Percentiles rank a stretch among this genome's conserved stretches.
phyloP scores from a whole-genome alignment of 2,113 vertebrate species.

The Cheilinus undulatus region DNA sequence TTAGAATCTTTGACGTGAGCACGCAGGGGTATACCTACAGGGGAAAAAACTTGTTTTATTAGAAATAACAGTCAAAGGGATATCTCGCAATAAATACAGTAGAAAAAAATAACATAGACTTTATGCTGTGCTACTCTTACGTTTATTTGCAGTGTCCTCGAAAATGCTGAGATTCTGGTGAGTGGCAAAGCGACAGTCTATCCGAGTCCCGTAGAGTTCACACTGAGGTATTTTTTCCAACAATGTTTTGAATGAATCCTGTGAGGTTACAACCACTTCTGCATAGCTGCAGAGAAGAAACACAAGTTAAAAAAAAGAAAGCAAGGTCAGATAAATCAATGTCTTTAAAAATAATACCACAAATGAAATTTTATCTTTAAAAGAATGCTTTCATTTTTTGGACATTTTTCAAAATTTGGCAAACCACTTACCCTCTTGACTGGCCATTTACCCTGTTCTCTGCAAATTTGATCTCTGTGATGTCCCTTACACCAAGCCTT shows the following conservation, averaged over 20 bases:
- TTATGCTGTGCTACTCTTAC: constrained; percentile 81
- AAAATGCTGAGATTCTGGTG: constrained; percentile 91
- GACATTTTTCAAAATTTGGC: neutral
- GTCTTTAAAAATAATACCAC: too few relatives aligned
- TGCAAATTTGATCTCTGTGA: constrained; percentile 92
- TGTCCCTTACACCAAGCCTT: constrained; percentile 89
- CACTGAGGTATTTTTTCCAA: constrained; percentile 90
- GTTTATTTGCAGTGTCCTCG: constrained; percentile 92
- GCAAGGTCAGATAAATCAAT: neutral
- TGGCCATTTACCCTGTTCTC: constrained; percentile 95
- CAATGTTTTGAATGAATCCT: constrained; percentile 89
- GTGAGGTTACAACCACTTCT: constrained; percentile 90
- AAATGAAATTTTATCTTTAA: too few relatives aligned
- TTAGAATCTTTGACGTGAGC: constrained; percentile 83
- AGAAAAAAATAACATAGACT: neutral
- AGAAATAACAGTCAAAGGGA: too few relatives aligned
- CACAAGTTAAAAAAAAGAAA: neutral
- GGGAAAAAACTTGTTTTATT: constrained; percentile 20
- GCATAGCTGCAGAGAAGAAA: constrained; percentile 85
- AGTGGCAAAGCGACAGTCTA: constrained; percentile 91
- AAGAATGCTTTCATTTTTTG: neutral
- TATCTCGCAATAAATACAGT: neutral
- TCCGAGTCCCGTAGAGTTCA: constrained; percentile 89
- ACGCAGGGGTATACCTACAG: constrained; percentile 88
- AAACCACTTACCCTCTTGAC: constrained; percentile 91